phyloP scores from a whole-genome alignment of 2,113 vertebrate species.

The Platysternon megacephalum region DNA sequence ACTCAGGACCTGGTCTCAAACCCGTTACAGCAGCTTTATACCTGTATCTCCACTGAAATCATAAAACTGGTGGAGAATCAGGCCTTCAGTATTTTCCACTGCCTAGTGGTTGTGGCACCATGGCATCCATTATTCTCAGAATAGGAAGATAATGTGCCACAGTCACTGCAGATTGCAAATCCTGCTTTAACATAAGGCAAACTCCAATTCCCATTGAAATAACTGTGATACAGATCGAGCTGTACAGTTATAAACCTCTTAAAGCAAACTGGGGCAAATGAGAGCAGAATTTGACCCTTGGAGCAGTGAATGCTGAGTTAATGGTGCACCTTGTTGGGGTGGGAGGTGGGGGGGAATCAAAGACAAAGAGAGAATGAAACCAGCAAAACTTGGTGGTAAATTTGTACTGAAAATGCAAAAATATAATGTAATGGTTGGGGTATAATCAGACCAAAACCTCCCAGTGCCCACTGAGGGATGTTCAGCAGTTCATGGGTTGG shows the following conservation, averaged over 20 bases:
- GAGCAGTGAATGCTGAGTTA: background rate
- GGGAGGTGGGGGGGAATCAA: background rate
- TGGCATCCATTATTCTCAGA: background rate
- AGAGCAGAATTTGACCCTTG: conserved; percentile 14
- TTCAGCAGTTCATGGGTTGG: background rate
- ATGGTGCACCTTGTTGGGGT: background rate
- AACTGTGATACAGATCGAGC: background rate
- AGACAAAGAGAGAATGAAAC: conserved; percentile 13
- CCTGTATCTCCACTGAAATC: background rate
- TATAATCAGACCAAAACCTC: background rate
- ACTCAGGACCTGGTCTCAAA: background rate
- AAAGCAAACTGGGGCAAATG: conserved; percentile 21
- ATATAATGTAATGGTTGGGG: background rate
- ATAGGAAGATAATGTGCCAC: background rate
- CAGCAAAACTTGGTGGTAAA: background rate
- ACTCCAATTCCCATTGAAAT: background rate
- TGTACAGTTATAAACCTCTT: background rate
- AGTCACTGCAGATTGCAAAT: background rate
- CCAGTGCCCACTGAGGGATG: background rate
- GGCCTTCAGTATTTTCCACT: background rate
- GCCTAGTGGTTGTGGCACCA: background rate
- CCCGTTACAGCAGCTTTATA: background rate
- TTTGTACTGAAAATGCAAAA: background rate
- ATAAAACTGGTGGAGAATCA: background rate
- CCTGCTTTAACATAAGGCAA: background rate